Evolutionary conservation across 2,797 vertebrate genomes (phyloP).

Genomic region (Otolemur crassicaudatus): DNA sequence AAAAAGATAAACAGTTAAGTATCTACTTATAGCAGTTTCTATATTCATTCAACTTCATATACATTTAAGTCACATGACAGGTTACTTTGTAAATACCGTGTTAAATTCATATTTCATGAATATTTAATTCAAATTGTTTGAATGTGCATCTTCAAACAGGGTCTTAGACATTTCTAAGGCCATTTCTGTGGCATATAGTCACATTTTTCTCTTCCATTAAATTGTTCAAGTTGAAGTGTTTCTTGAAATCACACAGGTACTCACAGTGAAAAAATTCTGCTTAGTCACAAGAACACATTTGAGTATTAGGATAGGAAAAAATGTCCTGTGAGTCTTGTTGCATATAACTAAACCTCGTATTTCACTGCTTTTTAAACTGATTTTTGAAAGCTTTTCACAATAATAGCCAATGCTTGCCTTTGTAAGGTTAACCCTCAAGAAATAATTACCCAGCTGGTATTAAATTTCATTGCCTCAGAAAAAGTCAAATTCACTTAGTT

Average conservation of each 20-base stretch:
- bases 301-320: neutral
- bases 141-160: neutral
- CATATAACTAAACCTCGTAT: neutral
- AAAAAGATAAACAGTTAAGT: neutral
- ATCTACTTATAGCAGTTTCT: neutral
- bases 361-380: neutral
- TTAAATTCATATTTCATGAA: neutral
- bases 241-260: neutral
- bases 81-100: constrained; percentile 15
- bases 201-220: neutral
- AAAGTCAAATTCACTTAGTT: neutral
- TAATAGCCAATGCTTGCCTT: neutral
- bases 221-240: neutral
- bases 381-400: neutral
- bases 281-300: neutral
- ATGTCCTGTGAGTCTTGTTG: neutral
- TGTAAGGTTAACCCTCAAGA: neutral
- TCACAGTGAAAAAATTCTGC: neutral
- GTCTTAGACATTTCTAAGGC: neutral
- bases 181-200: neutral
- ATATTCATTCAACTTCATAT: neutral
- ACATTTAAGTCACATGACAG: neutral
- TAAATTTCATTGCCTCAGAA: constrained; percentile 3
- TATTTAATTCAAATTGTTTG: neutral
- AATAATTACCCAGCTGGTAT: neutral